These are phyloP conservation scores for Papilio demoleus DNA, from an alignment of 2,888 invertebrate species.

Conservation along the genomic window DNA sequence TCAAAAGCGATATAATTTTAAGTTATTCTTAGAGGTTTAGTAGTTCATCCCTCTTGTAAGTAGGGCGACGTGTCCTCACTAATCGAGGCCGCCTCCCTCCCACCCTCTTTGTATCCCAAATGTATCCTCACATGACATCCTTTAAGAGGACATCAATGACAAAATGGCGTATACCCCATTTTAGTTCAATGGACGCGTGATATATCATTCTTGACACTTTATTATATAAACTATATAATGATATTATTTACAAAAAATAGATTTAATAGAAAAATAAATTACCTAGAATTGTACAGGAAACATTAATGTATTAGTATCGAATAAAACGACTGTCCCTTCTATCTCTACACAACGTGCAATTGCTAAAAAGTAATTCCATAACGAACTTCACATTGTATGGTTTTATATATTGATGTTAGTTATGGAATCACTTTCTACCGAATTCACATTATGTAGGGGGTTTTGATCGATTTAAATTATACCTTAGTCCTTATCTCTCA, in stretches of 20 bases:
- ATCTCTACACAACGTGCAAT: too few species aligned
- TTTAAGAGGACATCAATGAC: conserved; percentile 14
- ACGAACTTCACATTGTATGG: too few species aligned
- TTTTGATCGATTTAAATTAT: too few species aligned
- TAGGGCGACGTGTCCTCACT: conserved; percentile 17
- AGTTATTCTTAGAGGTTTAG: background rate
- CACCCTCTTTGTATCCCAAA: conserved; percentile 22
- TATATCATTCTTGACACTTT: background rate
- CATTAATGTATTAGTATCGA: too few species aligned
- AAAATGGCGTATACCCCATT: conserved; percentile 17
- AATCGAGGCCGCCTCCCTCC: conserved; percentile 4
- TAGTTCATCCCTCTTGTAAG: conserved; percentile 16
- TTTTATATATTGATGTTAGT: too few species aligned
- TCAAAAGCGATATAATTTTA: background rate
- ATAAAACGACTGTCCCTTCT: too few species aligned
- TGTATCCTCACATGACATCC: conserved; percentile 16
- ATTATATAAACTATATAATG: background rate
- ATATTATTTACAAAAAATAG: background rate
- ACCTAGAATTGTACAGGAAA: too few species aligned
- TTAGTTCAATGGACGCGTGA: background rate
- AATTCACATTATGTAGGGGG: too few species aligned
- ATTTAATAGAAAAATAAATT: background rate
- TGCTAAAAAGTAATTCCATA: too few species aligned
- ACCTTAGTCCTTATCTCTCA: too few species aligned
- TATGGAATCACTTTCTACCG: too few species aligned